Evolutionary conservation across 2,888 invertebrate species (phyloP).

Genomic region (Chymomyza amoena): DNA sequence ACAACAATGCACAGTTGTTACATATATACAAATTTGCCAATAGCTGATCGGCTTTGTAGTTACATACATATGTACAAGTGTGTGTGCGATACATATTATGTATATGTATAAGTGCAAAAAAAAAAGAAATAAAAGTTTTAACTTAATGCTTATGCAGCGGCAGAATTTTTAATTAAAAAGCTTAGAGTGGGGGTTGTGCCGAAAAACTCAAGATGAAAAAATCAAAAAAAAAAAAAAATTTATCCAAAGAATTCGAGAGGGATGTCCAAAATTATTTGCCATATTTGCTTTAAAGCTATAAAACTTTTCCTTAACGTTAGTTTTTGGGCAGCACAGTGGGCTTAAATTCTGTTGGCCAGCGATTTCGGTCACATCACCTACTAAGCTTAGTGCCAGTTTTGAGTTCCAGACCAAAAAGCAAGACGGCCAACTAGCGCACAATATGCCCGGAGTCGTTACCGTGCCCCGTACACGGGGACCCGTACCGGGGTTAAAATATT

Average conservation of each 20-base stretch:
- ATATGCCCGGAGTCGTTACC: slow-evolving; percentile 31
- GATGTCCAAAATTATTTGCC: no score
- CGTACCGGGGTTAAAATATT: slow-evolving; percentile 60
- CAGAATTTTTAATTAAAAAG: not conserved
- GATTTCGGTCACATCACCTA: no score
- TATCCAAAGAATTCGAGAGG: no score
- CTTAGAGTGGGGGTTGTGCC: not conserved
- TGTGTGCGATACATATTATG: no score
- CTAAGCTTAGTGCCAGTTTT: no score
- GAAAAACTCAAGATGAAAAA: no score
- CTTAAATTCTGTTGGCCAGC: no score
- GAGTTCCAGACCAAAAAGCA: slow-evolving; percentile 40
- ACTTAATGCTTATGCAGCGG: not conserved
- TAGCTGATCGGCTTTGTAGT: not conserved
- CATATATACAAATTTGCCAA: not conserved
- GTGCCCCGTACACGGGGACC: slow-evolving; percentile 1
- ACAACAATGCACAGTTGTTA: not conserved
- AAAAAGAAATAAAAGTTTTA: not conserved
- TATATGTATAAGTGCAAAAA: not conserved
- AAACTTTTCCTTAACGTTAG: no score
- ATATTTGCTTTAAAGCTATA: no score
- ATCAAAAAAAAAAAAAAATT: no score
- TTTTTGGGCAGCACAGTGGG: no score
- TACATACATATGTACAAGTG: not conserved
- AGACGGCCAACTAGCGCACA: slow-evolving; percentile 59